Evolutionary conservation across 2,797 vertebrate species (phyloP).

Genomic region (Etheostoma nigrum): DNA sequence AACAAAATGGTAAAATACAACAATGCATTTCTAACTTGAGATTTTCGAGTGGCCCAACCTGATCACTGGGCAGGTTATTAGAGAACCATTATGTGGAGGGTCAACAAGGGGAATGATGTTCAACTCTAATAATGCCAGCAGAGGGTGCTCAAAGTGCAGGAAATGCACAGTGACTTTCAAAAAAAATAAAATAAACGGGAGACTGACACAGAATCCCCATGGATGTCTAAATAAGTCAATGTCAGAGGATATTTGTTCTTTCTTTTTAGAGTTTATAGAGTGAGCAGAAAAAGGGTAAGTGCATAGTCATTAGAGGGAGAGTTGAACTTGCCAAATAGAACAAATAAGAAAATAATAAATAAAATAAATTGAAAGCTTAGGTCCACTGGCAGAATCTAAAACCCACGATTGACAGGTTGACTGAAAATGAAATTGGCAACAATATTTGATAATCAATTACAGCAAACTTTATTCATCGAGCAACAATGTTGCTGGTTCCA

Average conservation of each 20-base stretch:
- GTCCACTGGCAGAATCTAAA: not conserved
- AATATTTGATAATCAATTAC: not conserved
- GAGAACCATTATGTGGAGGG: not conserved
- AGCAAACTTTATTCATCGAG: not conserved
- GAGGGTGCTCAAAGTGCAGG: conserved; percentile 36
- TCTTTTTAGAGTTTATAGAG: not conserved
- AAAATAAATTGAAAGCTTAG: not conserved
- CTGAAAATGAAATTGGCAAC: not conserved
- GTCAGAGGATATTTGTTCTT: not conserved
- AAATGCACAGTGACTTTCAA: not conserved
- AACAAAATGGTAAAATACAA: not conserved
- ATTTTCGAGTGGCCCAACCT: not conserved
- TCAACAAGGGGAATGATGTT: not conserved
- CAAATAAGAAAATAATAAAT: not conserved
- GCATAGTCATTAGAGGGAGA: not conserved
- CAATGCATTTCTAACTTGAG: not conserved
- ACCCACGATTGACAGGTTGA: too few relatives aligned
- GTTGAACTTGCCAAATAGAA: not conserved
- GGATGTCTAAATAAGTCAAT: not conserved
- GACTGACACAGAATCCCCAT: not conserved
- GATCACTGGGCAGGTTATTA: not conserved
- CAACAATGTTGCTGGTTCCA: not conserved
- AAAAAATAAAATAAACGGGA: not conserved
- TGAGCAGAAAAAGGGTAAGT: not conserved
- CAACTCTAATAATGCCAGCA: conserved; percentile 6